These are phyloP conservation scores for Oncorhynchus clarkii DNA, from an alignment of 2,113 vertebrate genomes.

Conservation along the genomic window DNA sequence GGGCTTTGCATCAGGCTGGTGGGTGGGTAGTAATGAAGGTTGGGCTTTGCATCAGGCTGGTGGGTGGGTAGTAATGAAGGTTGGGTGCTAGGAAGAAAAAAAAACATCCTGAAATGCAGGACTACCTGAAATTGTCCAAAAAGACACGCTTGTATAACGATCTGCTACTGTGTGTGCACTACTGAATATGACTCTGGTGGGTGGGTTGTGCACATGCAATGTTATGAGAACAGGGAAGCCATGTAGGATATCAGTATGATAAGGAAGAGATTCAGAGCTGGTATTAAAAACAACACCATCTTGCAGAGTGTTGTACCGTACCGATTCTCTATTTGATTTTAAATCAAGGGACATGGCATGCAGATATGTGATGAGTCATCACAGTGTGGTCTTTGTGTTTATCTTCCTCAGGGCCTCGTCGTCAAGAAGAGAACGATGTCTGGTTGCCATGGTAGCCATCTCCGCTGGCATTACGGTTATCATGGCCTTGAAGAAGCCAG, in stretches of 20 bases:
- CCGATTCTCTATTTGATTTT: not conserved
- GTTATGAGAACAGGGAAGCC: constrained; percentile 1
- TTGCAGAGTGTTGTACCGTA: not conserved
- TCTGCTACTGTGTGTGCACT: constrained; percentile 11
- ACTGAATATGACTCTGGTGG: not conserved
- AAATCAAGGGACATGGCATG: not conserved
- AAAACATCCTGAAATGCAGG: not conserved
- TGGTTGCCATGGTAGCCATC: constrained; percentile 58
- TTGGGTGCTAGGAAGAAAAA: too few relatives aligned
- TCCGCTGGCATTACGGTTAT: constrained; percentile 10
- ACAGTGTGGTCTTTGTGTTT: not conserved
- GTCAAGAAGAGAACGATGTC: not conserved
- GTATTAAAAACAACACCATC: not conserved
- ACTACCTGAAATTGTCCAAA: too few relatives aligned
- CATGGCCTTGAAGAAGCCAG: constrained; percentile 31
- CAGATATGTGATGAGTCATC: not conserved
- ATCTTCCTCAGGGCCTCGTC: not conserved
- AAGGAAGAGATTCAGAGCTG: constrained; percentile 29
- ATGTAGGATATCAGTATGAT: constrained; percentile 20
- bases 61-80: constrained; percentile 11
- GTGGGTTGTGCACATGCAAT: too few relatives aligned
- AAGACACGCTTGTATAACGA: too few relatives aligned
- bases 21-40: constrained; percentile 10
- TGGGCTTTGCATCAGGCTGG: constrained; percentile 23
- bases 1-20: constrained; percentile 23